Evolutionary conservation across 2,888 invertebrate species (phyloP).

Genomic region (Venusia cambrica): DNA sequence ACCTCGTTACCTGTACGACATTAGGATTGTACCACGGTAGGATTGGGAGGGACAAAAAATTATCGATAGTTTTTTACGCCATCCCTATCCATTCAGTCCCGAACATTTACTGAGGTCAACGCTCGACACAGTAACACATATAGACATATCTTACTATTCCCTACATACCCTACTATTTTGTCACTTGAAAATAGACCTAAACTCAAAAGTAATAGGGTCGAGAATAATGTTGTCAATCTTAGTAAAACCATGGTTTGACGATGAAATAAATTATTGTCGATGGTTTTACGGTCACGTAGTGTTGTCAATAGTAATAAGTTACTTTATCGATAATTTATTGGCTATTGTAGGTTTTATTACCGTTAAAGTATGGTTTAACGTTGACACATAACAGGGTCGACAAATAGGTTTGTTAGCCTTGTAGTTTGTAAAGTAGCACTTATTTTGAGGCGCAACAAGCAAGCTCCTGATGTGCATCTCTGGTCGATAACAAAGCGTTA

Average conservation of each 20-base stretch:
- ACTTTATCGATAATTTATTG: conserved; percentile 16
- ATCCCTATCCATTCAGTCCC: conserved; percentile 53
- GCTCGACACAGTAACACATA: conserved; percentile 73
- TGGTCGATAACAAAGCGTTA: too few relatives aligned
- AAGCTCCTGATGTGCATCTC: too few relatives aligned
- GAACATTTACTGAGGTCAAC: conserved; percentile 63
- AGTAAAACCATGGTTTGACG: conserved; percentile 22
- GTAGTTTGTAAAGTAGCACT: too few relatives aligned
- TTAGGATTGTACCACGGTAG: too few relatives aligned
- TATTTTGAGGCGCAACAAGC: too few relatives aligned
- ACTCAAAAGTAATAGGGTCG: accelerated
- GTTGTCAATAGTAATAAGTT: conserved; percentile 18
- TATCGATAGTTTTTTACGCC: conserved; percentile 37
- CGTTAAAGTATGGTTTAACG: too few relatives aligned
- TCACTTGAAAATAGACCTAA: conserved; percentile 32
- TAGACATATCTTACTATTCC: conserved; percentile 54
- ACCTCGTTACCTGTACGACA: too few relatives aligned
- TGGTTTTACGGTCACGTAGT: conserved; percentile 28
- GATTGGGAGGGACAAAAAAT: too few relatives aligned
- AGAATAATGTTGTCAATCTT: not conserved
- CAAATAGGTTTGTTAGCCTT: too few relatives aligned
- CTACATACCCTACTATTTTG: conserved; percentile 22
- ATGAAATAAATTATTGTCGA: conserved; percentile 29
- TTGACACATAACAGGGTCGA: too few relatives aligned
- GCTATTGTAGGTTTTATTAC: conserved; percentile 7